These are phyloP conservation scores for Egretta garzetta DNA, from an alignment of 2,113 vertebrate genomes.

Conservation along the genomic window DNA sequence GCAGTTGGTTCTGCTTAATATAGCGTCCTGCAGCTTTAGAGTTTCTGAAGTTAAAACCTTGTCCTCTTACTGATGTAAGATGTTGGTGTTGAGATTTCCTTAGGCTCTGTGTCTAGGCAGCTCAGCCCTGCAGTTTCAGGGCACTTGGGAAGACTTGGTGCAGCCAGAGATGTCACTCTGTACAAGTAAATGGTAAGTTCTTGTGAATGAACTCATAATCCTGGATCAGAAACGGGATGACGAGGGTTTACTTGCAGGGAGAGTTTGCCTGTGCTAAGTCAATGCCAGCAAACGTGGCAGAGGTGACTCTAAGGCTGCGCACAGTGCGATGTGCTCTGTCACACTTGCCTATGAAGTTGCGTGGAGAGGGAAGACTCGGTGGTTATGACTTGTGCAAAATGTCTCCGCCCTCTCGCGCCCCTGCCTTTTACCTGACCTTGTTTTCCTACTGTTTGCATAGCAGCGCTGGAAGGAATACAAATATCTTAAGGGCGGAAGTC, in stretches of 20 bases:
- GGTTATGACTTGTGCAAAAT: not conserved
- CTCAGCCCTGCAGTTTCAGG: not conserved
- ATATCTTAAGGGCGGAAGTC: too few species aligned
- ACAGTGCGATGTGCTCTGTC: accelerated
- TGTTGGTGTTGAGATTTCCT: not conserved
- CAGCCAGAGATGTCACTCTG: not conserved
- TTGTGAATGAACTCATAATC: not conserved
- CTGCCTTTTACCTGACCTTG: not conserved
- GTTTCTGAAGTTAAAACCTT: too few species aligned
- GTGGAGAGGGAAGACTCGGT: not conserved
- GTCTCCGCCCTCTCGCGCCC: not conserved
- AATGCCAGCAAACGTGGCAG: accelerated
- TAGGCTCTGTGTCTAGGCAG: not conserved
- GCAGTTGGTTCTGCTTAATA: not conserved
- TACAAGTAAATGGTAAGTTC: not conserved
- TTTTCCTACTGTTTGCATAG: not conserved
- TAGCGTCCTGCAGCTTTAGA: too few species aligned
- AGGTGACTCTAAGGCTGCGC: not conserved
- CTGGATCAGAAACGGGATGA: not conserved
- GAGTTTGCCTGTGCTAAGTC: accelerated
- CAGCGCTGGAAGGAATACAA: accelerated
- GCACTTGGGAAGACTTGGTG: not conserved
- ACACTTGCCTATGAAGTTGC: not conserved
- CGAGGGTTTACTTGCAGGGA: not conserved
- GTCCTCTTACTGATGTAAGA: not conserved